Percentiles rank a stretch among this genome's conserved stretches.
Evolutionary conservation across 2,113 vertebrate genomes (phyloP).

Genomic region (Clinocottus analis): DNA sequence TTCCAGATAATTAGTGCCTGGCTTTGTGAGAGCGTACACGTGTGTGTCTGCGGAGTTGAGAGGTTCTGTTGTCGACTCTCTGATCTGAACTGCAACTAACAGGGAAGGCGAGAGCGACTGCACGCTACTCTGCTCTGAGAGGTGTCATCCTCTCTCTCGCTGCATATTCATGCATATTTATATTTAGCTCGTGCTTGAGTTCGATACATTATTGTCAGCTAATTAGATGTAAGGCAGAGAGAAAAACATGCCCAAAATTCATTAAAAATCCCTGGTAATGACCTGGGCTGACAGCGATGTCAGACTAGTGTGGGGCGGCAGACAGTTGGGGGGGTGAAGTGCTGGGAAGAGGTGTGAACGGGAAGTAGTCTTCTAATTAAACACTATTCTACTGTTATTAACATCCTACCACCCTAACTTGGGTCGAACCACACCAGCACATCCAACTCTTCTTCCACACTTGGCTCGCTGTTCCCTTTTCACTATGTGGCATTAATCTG

Average conservation of each 20-base stretch:
- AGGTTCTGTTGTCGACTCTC: conserved; percentile 77
- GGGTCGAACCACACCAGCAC: conserved; percentile 54
- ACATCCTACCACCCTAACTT: conserved; percentile 85
- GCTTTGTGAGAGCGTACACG: conserved; percentile 57
- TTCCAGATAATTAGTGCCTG: conserved; percentile 80
- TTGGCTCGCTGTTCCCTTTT: conserved; percentile 42
- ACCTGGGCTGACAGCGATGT: conserved; percentile 98
- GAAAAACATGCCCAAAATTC: conserved; percentile 95
- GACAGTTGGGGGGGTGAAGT: conserved; percentile 89
- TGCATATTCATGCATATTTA: conserved; percentile 98
- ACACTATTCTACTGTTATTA: conserved; percentile 99
- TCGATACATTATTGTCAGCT: conserved; percentile 99
- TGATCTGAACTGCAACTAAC: conserved; percentile 81
- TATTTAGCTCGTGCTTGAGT: conserved; percentile 93
- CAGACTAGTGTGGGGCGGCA: conserved; percentile 91
- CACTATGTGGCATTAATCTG: conserved; percentile 67
- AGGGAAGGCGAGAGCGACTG: conserved; percentile 71
- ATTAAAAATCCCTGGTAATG: conserved; percentile 99
- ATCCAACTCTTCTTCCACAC: conserved; percentile 43
- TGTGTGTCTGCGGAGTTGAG: conserved; percentile 68
- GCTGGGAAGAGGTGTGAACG: conserved; percentile 87
- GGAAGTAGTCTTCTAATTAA: conserved; percentile 98
- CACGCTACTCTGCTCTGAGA: conserved; percentile 66
- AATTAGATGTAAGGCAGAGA: conserved; percentile 98
- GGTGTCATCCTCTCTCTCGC: conserved; percentile 83